phyloP scores from a whole-genome alignment of 2,888 invertebrate genomes.

The Allophyes oxyacanthae region DNA sequence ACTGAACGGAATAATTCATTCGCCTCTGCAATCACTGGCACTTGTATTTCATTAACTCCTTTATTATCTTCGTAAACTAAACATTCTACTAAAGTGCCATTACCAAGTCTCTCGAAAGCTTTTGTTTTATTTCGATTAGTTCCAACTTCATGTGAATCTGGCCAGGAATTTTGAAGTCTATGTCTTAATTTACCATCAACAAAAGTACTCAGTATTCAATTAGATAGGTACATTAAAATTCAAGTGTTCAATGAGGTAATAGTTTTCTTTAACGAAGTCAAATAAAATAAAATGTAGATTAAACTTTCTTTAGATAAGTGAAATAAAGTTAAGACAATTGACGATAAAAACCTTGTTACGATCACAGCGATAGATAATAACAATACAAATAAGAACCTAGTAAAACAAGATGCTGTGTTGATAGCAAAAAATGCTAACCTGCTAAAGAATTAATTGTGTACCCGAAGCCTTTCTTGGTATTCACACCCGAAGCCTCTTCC shows the following conservation, averaged over 20 bases:
- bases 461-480: constrained; percentile 56
- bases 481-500: constrained; percentile 42
- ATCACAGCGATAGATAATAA: not conserved
- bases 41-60: constrained; percentile 29
- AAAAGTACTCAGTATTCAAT: not conserved
- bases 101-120: constrained; percentile 7
- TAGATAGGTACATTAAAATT: not conserved
- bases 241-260: not conserved
- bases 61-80: constrained; percentile 12
- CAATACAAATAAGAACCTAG: constrained; percentile 6
- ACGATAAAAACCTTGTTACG: constrained; percentile 16
- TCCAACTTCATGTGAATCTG: constrained; percentile 4
- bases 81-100: constrained; percentile 1
- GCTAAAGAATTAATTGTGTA: constrained; percentile 53
- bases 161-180: not conserved
- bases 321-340: constrained; percentile 12
- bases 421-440: constrained; percentile 41
- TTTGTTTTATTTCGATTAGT: constrained; percentile 12
- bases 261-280: not conserved
- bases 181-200: constrained; percentile 6
- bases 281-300: constrained; percentile 1
- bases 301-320: not conserved
- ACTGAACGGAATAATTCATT: constrained; percentile 25
- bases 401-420: constrained; percentile 7
- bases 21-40: constrained; percentile 21